Base-by-base conservation (phyloP, 2,113 vertebrate species). In the Patagioenas fasciata region DNA sequence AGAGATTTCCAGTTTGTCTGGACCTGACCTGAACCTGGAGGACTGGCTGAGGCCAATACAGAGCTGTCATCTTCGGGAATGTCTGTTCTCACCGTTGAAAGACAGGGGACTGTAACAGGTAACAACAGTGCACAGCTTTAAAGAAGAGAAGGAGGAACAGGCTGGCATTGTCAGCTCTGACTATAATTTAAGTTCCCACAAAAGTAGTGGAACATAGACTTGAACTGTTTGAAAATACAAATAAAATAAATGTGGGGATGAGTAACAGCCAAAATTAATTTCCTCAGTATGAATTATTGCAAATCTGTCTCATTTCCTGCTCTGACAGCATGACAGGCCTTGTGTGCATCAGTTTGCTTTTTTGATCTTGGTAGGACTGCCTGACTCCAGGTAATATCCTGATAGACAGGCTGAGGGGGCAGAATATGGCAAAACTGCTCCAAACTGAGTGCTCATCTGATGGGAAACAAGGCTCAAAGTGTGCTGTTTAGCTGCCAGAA, bases 171-270 rank as follows among this genome's bases (percentile, higher is more conserved):
- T 71, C 0, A 0, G 13, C 47, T 89, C 20, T 67, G 58, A 71
- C 28, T 81, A 14, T 17, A 31, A 54, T 53, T 91, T 70, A 32
- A 78, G 0, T 92, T 95, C 73, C 47, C 36, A 84, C 60, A 89
- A 95, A 95, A 73, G n/a, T 40, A 67, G n/a, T 84, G 84, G 56
- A 91, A 89, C 60, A 94, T 67, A 71, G 71, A 51, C n/a, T 85
- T 6, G 0, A 36, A 32, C 23, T 91, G 69, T 40, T 84, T 80
- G 69, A 88, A 93, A 87, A 89, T 60, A 89, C 47, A 38, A 47
- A 74, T 54, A 86, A 92, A 58, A 57, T 31, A 88, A 94, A 89
- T 56, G 71, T 0, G 0, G 13, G 15, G 3, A 36, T 54, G 5
- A 74, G 48, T 73, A 74, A 24, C 25, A 93, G 15, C 24, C 29